Percentiles rank a stretch among this genome's conserved stretches.
Evolutionary conservation across 2,113 vertebrate genomes (phyloP).

Genomic region (Garra rufa): DNA sequence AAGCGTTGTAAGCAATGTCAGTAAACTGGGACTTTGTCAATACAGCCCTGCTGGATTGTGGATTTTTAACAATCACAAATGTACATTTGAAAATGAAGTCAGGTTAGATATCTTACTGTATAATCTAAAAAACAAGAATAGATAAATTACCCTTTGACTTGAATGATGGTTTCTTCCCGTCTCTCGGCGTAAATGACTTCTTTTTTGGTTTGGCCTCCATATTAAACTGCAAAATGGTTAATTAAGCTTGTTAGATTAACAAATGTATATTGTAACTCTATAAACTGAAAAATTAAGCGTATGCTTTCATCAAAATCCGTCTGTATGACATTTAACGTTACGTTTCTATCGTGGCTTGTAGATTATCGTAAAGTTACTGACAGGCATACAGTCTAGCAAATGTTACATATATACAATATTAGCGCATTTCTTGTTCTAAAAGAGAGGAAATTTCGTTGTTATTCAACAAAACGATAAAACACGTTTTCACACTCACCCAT

Average conservation of each 20-base stretch:
- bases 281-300: not conserved
- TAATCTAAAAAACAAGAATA: not conserved
- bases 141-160: conserved; percentile 72
- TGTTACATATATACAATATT: not conserved
- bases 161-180: conserved; percentile 65
- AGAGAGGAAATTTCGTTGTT: not conserved
- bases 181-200: conserved; percentile 63
- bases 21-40: not conserved
- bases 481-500: conserved; percentile 13
- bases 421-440: not conserved
- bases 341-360: not conserved
- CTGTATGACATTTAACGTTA: too few species aligned
- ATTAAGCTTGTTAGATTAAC: not conserved
- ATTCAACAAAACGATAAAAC: not conserved
- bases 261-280: not conserved
- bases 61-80: not conserved
- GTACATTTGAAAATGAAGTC: not conserved
- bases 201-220: conserved; percentile 76
- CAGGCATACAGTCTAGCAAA: not conserved
- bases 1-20: not conserved
- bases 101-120: not conserved
- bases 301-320: too few species aligned
- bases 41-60: not conserved
- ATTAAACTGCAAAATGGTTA: not conserved
- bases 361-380: not conserved